Conservation (phyloP, 2,888 invertebrate species). For the Lagria hirta region DNA sequence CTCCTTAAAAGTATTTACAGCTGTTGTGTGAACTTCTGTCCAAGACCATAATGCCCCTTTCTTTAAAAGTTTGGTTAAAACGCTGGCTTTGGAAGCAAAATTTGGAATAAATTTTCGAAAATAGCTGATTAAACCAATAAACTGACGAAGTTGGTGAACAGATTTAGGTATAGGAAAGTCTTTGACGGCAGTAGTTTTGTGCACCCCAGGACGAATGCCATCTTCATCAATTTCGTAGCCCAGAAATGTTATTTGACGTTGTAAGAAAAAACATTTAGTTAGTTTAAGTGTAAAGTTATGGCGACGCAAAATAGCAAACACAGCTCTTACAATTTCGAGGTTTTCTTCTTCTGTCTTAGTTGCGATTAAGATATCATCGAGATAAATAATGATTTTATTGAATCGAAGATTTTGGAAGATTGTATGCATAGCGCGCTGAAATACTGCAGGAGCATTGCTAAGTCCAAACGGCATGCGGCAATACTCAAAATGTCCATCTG, state of each 20-base stretch:
- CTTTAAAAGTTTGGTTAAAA: not conserved
- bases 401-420: conserved; percentile 1
- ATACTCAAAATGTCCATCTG: conserved; percentile 3
- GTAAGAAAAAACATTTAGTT: conserved; percentile 2
- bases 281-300: not conserved
- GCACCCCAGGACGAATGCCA: not conserved
- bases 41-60: not conserved
- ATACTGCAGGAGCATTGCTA: not conserved
- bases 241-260: not conserved
- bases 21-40: not conserved
- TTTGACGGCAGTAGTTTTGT: not conserved
- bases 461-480: conserved; percentile 3
- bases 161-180: conserved; percentile 1
- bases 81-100: not conserved
- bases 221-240: conserved; percentile 1
- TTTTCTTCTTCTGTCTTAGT: not conserved
- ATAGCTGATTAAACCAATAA: not conserved
- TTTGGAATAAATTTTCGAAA: conserved; percentile 3
- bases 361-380: conserved; percentile 4
- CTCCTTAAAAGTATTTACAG: not conserved
- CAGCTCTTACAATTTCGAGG: not conserved
- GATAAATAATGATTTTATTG: not conserved
- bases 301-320: not conserved
- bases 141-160: conserved; percentile 1
- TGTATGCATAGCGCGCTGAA: not conserved